Evolutionary conservation across 2,113 vertebrate genomes (phyloP).

Genomic region (Lampris incognitus): DNA sequence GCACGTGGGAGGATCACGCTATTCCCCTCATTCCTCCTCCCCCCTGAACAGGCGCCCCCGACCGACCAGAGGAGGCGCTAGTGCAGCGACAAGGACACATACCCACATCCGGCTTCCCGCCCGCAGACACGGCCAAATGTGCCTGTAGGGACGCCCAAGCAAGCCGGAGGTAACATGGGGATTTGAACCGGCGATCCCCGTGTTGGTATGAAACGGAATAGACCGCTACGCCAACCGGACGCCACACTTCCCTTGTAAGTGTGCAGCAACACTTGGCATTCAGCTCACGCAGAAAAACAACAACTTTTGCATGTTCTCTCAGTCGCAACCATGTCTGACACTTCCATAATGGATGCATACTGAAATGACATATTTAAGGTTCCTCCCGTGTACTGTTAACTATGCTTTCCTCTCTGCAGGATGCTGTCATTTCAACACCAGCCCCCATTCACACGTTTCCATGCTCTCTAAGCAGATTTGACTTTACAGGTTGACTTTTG

Average conservation of each 20-base stretch:
- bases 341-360: conserved; percentile 19
- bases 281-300: not conserved
- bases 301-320: not conserved
- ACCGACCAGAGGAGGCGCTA: too few relatives aligned
- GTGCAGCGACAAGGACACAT: too few relatives aligned
- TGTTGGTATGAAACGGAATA: too few relatives aligned
- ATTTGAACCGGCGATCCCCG: too few relatives aligned
- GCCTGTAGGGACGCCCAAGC: too few relatives aligned
- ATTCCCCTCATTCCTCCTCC: too few relatives aligned
- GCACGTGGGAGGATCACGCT: too few relatives aligned
- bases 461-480: conserved; percentile 65
- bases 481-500: conserved; percentile 70
- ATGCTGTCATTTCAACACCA: conserved; percentile 56
- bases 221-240: too few relatives aligned
- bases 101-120: too few relatives aligned
- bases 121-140: too few relatives aligned
- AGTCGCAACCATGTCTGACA: conserved; percentile 7
- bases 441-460: conserved; percentile 58
- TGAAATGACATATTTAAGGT: conserved; percentile 9
- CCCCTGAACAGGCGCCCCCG: too few relatives aligned
- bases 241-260: not conserved
- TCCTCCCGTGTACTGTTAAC: conserved; percentile 36
- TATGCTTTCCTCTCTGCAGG: conserved; percentile 36
- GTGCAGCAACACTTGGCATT: not conserved
- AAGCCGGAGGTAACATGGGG: too few relatives aligned